Evolutionary conservation across 2,113 vertebrate species (phyloP).

Genomic region (Cnemophilus loriae): DNA sequence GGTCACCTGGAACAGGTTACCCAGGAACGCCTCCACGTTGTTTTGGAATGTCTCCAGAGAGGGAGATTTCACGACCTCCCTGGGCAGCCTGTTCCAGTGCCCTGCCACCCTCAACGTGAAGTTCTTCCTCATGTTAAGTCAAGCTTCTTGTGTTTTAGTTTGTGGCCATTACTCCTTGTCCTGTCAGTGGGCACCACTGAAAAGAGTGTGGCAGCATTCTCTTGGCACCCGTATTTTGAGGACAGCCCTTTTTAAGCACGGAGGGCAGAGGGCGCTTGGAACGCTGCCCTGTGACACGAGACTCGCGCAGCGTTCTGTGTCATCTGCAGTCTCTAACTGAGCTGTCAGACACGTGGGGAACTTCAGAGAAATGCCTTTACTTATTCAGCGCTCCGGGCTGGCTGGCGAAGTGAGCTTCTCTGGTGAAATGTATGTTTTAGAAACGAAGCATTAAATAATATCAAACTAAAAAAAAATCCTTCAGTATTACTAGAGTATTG

Average conservation of each 20-base stretch:
- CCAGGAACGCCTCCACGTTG: no score
- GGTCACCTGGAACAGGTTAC: background rate
- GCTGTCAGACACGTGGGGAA: no score
- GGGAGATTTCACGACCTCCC: background rate
- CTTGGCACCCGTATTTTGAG: background rate
- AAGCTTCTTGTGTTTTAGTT: background rate
- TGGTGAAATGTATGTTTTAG: background rate
- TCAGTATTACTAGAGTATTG: background rate
- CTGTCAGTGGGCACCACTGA: background rate
- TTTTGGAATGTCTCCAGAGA: background rate
- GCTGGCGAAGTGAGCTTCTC: background rate
- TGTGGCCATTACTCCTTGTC: background rate
- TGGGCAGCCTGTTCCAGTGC: background rate
- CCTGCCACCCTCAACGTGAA: background rate
- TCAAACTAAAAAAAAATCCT: fast-evolving
- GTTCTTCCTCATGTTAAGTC: background rate
- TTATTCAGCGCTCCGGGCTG: background rate
- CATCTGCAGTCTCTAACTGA: background rate
- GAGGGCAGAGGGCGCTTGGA: background rate
- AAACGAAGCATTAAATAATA: background rate
- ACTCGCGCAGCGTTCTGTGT: fast-evolving
- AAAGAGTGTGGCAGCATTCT: background rate
- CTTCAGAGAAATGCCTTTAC: background rate
- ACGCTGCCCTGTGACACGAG: background rate
- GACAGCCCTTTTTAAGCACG: background rate